A percentile compares a stretch with the other conserved stretches of the same genome.
Evolutionary conservation across 92 coral and sea anemone species (phyloP).

Genomic region (Heteractis magnifica): DNA sequence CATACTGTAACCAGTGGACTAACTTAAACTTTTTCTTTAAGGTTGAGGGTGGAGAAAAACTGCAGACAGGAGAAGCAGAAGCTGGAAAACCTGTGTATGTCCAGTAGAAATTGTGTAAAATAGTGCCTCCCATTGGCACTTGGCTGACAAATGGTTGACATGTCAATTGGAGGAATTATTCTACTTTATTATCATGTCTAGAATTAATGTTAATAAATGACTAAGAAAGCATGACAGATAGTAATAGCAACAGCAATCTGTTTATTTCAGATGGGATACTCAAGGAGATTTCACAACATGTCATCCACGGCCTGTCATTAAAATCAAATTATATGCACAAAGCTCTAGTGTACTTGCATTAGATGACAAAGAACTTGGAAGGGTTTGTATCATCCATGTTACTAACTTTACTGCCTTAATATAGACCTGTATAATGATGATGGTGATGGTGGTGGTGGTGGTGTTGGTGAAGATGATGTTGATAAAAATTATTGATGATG

Average conservation of each 20-base stretch:
- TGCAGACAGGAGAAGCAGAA: conserved; percentile 90
- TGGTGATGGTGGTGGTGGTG: too few species aligned
- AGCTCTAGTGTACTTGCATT: conserved; percentile 82
- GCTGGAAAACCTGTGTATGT: conserved; percentile 85
- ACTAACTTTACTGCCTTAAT: not conserved
- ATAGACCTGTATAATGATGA: not conserved
- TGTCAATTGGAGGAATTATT: not conserved
- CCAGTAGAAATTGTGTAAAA: not conserved
- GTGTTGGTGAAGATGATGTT: too few species aligned
- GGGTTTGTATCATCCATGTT: conserved; percentile 39
- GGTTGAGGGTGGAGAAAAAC: conserved; percentile 99
- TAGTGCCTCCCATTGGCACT: not conserved
- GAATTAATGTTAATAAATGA: too few species aligned
- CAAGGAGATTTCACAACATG: conserved; percentile 98
- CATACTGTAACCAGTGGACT: too few species aligned
- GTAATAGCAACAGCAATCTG: not conserved
- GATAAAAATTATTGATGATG: too few species aligned
- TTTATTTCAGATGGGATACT: conserved; percentile 80
- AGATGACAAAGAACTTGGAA: conserved; percentile 94
- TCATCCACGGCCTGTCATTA: conserved; percentile 91
- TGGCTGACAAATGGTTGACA: not conserved
- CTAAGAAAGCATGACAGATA: not conserved
- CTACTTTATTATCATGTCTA: not conserved
- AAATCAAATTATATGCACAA: conserved; percentile 80
- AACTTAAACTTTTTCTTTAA: conserved; percentile 6